phyloP scores from a whole-genome alignment of 2,113 vertebrate species.

The Saguinus imperator region DNA sequence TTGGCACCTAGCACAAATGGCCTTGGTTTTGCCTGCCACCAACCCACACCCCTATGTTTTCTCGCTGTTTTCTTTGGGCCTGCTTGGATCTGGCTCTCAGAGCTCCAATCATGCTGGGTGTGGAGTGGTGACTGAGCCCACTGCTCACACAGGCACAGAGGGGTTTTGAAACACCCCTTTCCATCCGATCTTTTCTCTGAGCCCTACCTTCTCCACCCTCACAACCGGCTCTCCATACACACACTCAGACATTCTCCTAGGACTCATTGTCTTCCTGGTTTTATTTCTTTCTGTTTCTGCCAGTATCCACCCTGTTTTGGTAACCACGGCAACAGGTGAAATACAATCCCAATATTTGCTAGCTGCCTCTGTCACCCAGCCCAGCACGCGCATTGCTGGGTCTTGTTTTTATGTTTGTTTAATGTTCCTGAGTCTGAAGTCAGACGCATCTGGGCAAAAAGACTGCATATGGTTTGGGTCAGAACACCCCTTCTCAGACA shows the following conservation, averaged over 20 bases:
- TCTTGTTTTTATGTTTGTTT: conserved; percentile 78
- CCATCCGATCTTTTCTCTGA: not conserved
- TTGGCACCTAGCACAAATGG: not conserved
- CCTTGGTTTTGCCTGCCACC: conserved; percentile 33
- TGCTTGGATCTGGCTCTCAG: conserved; percentile 16
- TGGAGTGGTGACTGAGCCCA: not conserved
- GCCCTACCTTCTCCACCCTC: conserved; percentile 35
- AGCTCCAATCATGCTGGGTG: conserved; percentile 51
- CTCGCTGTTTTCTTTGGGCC: conserved; percentile 63
- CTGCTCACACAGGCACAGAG: not conserved
- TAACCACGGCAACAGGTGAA: conserved; percentile 83
- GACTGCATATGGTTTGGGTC: not conserved
- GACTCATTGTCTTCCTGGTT: conserved; percentile 70
- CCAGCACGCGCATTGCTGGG: conserved; percentile 66
- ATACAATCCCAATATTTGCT: conserved; percentile 79
- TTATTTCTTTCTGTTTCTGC: conserved; percentile 75
- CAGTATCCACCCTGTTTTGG: conserved; percentile 82
- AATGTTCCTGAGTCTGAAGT: conserved; percentile 67
- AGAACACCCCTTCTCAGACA: not conserved
- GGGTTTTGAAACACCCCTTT: conserved; percentile 56
- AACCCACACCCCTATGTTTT: conserved; percentile 65
- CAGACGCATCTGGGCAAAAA: not conserved
- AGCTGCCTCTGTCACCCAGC: conserved; percentile 68
- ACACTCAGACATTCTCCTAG: conserved; percentile 66
- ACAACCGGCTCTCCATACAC: not conserved